A percentile compares a stretch with the other conserved stretches of the same genome.
Conservation (phyloP, 2,888 invertebrate genomes). For the Idaea straminata region DNA sequence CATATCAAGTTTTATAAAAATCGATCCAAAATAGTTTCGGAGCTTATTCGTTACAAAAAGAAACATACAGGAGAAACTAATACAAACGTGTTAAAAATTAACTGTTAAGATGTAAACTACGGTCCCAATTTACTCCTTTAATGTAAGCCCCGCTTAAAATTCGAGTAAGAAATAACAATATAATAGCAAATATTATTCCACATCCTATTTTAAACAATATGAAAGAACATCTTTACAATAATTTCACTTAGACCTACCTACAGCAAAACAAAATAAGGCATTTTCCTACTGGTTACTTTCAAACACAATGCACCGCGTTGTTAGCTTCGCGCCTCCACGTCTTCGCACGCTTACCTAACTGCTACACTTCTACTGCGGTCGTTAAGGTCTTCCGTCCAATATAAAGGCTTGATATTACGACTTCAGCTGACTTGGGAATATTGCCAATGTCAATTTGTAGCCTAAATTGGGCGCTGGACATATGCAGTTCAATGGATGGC, state of each 20-base stretch:
- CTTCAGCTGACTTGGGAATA: too few relatives aligned
- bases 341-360: constrained; percentile 14
- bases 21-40: too few relatives aligned
- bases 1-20: too few relatives aligned
- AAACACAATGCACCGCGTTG: constrained; percentile 53
- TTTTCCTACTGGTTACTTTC: constrained; percentile 61
- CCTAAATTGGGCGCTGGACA: too few relatives aligned
- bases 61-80: too few relatives aligned
- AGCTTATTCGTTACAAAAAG: too few relatives aligned
- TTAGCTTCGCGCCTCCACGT: constrained; percentile 43
- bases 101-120: too few relatives aligned
- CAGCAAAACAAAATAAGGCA: constrained; percentile 77
- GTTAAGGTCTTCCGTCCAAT: constrained; percentile 9
- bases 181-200: constrained; percentile 43
- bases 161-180: constrained; percentile 48
- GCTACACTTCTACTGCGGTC: not conserved
- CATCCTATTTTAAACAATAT: constrained; percentile 45
- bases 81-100: too few relatives aligned
- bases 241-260: constrained; percentile 64
- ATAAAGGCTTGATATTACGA: too few relatives aligned
- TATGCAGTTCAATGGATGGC: too few relatives aligned
- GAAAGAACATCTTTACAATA: constrained; percentile 59
- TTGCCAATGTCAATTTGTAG: too few relatives aligned
- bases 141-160: constrained; percentile 25
- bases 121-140: too few relatives aligned